phyloP scores from a whole-genome alignment of 1,140 invertebrate genomes.

The Apis mellifera region DNA sequence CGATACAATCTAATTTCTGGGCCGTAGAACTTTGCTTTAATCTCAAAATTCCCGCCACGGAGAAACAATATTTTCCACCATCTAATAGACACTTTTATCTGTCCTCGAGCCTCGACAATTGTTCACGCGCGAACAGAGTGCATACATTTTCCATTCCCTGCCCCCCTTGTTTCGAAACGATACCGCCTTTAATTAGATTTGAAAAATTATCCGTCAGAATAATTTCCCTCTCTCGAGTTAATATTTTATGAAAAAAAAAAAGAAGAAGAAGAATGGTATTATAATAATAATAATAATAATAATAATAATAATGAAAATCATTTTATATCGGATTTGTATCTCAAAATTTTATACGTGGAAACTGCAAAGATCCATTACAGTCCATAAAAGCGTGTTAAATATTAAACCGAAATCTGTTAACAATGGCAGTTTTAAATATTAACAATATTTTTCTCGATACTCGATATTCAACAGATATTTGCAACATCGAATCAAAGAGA shows the following conservation, averaged over 20 bases:
- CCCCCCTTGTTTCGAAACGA: neutral
- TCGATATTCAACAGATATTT: neutral
- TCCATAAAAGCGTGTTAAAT: neutral
- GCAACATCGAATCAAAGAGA: too few relatives aligned
- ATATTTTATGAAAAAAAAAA: too few relatives aligned
- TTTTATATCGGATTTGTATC: neutral
- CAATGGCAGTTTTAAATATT: neutral
- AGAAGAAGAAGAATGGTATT: too few relatives aligned
- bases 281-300: too few relatives aligned
- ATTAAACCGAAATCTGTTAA: neutral
- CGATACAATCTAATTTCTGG: conserved; percentile 28
- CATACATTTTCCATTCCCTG: neutral
- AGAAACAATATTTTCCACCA: conserved; percentile 29
- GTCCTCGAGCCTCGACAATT: neutral
- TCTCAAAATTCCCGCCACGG: conserved; percentile 7
- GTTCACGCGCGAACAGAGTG: neutral
- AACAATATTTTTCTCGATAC: neutral
- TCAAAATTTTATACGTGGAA: neutral
- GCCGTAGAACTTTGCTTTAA: conserved; percentile 17
- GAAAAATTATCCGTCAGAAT: too few relatives aligned
- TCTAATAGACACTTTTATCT: conserved; percentile 25
- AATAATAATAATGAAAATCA: too few relatives aligned
- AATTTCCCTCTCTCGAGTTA: too few relatives aligned
- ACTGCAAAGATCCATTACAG: neutral
- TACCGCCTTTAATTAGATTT: too few relatives aligned